These are phyloP conservation scores for Moxostoma hubbsi DNA, from an alignment of 2,797 vertebrate genomes.

Conservation along the genomic window DNA sequence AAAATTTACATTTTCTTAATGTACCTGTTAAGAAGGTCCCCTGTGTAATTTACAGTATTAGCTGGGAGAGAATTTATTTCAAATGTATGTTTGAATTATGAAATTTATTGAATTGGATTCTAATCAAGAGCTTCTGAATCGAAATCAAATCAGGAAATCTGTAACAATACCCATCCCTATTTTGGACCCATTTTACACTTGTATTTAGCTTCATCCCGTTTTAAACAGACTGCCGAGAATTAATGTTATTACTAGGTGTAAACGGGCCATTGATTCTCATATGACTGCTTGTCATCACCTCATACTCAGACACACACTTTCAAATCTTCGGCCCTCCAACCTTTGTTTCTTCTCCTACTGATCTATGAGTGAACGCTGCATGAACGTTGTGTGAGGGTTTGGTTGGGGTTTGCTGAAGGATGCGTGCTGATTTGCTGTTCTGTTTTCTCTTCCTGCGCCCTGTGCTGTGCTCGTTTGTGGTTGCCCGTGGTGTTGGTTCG, in stretches of 20 bases:
- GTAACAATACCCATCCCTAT: too few relatives aligned
- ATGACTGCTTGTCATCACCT: slow-evolving; percentile 5
- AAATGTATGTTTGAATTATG: too few relatives aligned
- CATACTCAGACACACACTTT: slow-evolving; percentile 11
- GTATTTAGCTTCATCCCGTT: neutral
- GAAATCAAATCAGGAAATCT: too few relatives aligned
- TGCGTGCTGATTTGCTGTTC: slow-evolving; percentile 79
- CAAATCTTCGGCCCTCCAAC: slow-evolving; percentile 21
- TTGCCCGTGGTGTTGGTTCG: slow-evolving; percentile 70
- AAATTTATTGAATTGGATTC: too few relatives aligned
- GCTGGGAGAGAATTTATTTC: too few relatives aligned
- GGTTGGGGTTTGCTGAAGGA: slow-evolving; percentile 63
- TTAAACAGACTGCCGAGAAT: neutral
- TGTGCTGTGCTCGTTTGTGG: slow-evolving; percentile 78
- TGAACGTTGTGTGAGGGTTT: slow-evolving; percentile 57
- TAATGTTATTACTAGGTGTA: neutral
- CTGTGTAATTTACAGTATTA: too few relatives aligned
- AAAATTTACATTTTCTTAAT: too few relatives aligned
- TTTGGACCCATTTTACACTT: neutral
- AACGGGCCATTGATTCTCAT: neutral
- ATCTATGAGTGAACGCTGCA: slow-evolving; percentile 56
- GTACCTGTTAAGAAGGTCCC: too few relatives aligned
- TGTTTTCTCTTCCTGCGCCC: slow-evolving; percentile 82
- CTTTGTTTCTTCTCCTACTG: slow-evolving; percentile 50
- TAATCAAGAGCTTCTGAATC: too few relatives aligned